Evolutionary conservation across 2,888 invertebrate genomes (phyloP), one percentile per base, ranked within the genome.

Genomic region (Oscheius onirici): DNA sequence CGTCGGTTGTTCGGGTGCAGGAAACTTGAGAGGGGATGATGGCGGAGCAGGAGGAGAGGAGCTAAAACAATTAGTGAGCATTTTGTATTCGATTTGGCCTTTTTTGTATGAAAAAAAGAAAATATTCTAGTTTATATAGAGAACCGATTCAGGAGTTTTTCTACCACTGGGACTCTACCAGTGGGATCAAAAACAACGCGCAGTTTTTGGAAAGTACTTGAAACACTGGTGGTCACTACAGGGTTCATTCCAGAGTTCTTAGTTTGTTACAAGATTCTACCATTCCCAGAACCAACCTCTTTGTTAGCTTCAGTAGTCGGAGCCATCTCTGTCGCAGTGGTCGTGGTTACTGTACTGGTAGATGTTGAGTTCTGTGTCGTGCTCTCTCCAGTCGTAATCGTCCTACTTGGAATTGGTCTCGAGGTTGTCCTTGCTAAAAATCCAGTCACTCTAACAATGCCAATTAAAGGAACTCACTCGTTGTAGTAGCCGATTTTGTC

Each of bases 11-110:
- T 40, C 67, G 67, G 15, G 61, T 20, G 41, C 78, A 78, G 5
- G 65, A 60, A 22, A 75, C 74, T 11, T 60, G 74, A 13, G 71
- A 44, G 3, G 63, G 60, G 34, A 60, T 44, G 54, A 75, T 74
- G 24, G 57, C n/a, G 15, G 74, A 28, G 60, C 78, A 78, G 41
- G 72, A 67, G 20, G 72, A 72, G 24, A 75, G 58, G 34, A 71
- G 44, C 75, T 78, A n/a, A n/a, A n/a, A n/a, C n/a, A n/a, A n/a
- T n/a, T n/a, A n/a, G n/a, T n/a, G n/a, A n/a, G n/a, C n/a, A n/a
- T n/a, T n/a, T n/a, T n/a, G n/a, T n/a, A n/a, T n/a, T n/a, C n/a
- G n/a, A n/a, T n/a, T n/a, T n/a, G n/a, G n/a, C n/a, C n/a, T n/a
- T n/a, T n/a, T n/a, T n/a, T n/a, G n/a, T n/a, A n/a, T n/a, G n/a